Evolutionary conservation across 1,140 invertebrate genomes (phyloP), one percentile per base, ranked within the genome.

Genomic region (Monomorium pharaonis): DNA sequence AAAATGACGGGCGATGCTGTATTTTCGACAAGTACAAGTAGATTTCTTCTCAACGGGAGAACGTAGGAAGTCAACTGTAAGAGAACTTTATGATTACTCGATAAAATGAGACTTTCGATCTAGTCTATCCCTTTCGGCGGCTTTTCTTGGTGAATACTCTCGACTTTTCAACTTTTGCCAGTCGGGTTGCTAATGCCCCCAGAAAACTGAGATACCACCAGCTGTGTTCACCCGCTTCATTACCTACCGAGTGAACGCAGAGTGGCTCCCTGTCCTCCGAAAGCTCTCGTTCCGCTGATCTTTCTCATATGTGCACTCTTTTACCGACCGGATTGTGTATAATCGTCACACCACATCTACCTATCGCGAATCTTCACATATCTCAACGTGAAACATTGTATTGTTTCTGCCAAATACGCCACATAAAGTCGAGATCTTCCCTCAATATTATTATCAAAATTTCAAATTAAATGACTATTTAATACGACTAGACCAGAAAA

Each of bases 171-270:
- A 27, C 42, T 30, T 81, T 70, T 37, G 60, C n/a, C 86, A 44
- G 70, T 70, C 63, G 78, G 62, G 93, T 90, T 87, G 93, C 81
- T 80, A 92, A 93, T 89, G 91, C 94, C 89, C 92, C 87, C 92
- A 94, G 93, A 95, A 95, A 95, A 98, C 98, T 98, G 98, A 98
- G 98, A 98, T 98, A 98, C 98, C 98, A 98, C 98, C 98, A 98
- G 98, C 98, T 98, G 98, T 98, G 98, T 98, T 98, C 98, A 98
- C 98, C 97, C 96, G 95, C 96, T 95, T 96, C 94, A 95, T 96
- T 95, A 96, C 95, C 96, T 96, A 95, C 95, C 95, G 97, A 98
- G 98, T 96, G 97, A 98, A 98, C 98, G 97, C 98, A 98, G 98
- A 97, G 98, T 98, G 98, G 98, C 97, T 98, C 98, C 98, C 98